These are phyloP conservation scores for Argyresthia goedartella DNA, from an alignment of 2,888 invertebrate genomes.

Conservation along the genomic window DNA sequence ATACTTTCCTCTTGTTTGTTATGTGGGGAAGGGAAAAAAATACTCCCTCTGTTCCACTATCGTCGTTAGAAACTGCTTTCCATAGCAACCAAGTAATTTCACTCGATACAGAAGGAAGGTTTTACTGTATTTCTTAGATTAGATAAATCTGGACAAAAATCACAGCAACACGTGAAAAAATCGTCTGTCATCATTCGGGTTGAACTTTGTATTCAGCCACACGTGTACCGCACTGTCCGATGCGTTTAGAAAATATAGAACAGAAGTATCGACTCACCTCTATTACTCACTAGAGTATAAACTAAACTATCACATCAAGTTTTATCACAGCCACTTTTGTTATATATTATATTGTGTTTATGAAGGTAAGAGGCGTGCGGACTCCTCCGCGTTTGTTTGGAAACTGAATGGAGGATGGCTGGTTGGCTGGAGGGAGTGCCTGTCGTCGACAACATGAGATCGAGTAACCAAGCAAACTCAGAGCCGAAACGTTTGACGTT, in stretches of 20 bases:
- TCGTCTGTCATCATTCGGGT: background rate
- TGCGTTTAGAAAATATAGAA: background rate
- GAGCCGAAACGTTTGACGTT: too few relatives aligned
- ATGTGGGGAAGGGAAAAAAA: too few relatives aligned
- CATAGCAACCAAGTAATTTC: too few relatives aligned
- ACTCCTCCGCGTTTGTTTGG: conserved; percentile 35
- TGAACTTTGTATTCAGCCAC: conserved; percentile 2
- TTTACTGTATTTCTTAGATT: too few relatives aligned
- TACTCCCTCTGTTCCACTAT: too few relatives aligned
- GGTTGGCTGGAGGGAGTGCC: background rate
- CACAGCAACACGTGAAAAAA: background rate
- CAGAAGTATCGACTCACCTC: background rate
- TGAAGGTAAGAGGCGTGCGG: conserved; percentile 20
- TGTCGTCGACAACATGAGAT: too few relatives aligned
- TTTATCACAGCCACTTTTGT: conserved; percentile 3
- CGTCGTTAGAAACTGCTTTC: too few relatives aligned
- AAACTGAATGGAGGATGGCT: conserved; percentile 26
- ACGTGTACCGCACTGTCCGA: background rate
- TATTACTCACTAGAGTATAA: background rate
- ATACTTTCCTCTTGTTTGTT: too few relatives aligned
- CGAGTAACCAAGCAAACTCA: too few relatives aligned
- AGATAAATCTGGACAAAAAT: too few relatives aligned
- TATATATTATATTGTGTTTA: background rate
- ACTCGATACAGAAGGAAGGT: too few relatives aligned
- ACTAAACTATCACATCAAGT: conserved; percentile 3